These are phyloP conservation scores for Cololabis saira DNA, from an alignment of 2,113 vertebrate species.

Conservation along the genomic window DNA sequence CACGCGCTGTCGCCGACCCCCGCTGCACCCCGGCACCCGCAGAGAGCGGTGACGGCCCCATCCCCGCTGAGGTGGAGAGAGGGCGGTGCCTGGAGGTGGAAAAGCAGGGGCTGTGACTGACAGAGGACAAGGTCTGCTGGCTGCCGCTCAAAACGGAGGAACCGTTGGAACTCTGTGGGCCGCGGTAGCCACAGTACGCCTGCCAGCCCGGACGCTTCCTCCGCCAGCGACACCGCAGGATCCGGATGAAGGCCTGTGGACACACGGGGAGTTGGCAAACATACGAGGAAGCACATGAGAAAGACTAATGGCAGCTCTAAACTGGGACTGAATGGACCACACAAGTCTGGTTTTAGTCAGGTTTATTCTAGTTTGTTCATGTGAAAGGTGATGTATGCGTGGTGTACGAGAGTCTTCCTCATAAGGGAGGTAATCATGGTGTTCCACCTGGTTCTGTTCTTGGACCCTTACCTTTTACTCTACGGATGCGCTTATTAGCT, in stretches of 20 bases:
- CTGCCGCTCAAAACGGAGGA: constrained; percentile 60
- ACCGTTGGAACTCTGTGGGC: constrained; percentile 52
- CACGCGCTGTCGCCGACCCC: background rate
- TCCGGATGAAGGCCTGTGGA: constrained; percentile 65
- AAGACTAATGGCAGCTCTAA: background rate
- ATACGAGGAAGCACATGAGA: background rate
- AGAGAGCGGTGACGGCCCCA: constrained; percentile 6
- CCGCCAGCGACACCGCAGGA: constrained; percentile 66
- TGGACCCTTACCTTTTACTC: no score
- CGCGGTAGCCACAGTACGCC: constrained; percentile 59
- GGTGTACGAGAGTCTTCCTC: no score
- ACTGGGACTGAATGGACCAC: no score
- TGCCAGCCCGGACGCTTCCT: constrained; percentile 54
- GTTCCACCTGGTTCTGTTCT: no score
- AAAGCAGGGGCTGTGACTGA: constrained; percentile 42
- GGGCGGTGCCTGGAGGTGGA: constrained; percentile 37
- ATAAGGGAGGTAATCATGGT: no score
- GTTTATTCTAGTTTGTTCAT: no score
- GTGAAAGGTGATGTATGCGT: no score
- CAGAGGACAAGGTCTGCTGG: constrained; percentile 63
- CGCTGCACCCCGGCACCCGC: background rate
- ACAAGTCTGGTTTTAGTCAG: no score
- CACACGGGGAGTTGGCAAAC: background rate
- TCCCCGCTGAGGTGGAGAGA: background rate
- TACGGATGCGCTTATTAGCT: no score